Evolutionary conservation across 2,113 vertebrate species (phyloP).

Genomic region (Tonatia bakeri): DNA sequence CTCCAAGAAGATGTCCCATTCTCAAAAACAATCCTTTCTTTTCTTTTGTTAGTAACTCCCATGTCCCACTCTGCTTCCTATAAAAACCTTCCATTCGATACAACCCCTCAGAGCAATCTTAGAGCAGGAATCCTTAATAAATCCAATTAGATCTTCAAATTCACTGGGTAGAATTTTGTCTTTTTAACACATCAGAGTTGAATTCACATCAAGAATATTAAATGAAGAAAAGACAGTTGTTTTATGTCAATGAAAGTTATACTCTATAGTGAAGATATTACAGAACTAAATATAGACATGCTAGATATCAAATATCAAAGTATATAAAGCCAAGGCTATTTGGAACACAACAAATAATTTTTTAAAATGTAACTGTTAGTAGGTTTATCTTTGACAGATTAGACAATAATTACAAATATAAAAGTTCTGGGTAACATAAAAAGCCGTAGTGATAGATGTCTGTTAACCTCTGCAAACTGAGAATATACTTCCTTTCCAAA

Average conservation of each 20-base stretch:
- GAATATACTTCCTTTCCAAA: neutral
- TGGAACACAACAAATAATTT: neutral
- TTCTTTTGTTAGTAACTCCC: neutral
- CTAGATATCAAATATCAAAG: neutral
- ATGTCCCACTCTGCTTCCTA: neutral
- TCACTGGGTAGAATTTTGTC: neutral
- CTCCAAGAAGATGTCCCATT: neutral
- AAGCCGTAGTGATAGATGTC: neutral
- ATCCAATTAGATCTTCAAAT: neutral
- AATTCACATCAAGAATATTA: slow-evolving; percentile 1
- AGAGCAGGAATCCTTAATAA: neutral
- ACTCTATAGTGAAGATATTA: neutral
- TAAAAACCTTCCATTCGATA: neutral
- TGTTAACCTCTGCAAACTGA: neutral
- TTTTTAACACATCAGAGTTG: neutral
- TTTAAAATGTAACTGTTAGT: neutral
- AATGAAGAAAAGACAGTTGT: neutral
- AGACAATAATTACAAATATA: neutral
- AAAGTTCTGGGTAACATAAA: neutral
- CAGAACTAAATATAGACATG: slow-evolving; percentile 3
- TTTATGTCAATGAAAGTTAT: neutral
- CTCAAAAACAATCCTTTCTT: neutral
- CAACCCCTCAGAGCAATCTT: neutral
- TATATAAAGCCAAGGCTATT: neutral
- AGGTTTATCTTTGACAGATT: neutral